phyloP scores from a whole-genome alignment of 2,113 vertebrate genomes.

The Hassar affinis region DNA sequence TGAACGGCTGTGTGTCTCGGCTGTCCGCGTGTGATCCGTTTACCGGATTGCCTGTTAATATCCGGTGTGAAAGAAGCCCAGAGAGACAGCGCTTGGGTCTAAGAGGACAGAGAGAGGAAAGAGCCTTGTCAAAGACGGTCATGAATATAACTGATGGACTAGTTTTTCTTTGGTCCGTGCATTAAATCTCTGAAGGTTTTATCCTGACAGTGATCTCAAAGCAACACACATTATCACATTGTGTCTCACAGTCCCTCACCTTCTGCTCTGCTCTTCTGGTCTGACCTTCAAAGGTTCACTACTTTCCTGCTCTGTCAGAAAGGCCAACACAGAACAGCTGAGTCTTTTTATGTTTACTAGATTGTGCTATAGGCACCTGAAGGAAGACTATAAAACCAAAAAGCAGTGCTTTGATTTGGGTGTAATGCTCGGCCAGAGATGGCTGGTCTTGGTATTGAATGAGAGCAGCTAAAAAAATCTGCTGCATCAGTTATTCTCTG shows the following conservation, averaged over 20 bases:
- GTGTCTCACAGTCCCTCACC: background rate
- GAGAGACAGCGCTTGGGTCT: background rate
- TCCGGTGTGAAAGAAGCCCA: background rate
- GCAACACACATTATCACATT: background rate
- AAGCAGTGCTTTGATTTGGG: background rate
- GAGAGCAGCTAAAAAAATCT: background rate
- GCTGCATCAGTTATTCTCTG: background rate
- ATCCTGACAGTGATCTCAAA: background rate
- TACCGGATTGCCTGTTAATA: background rate
- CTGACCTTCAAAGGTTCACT: constrained; percentile 4
- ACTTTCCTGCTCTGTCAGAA: background rate
- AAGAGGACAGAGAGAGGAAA: background rate
- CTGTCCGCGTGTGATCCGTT: background rate
- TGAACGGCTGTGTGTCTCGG: background rate
- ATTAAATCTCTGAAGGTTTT: background rate
- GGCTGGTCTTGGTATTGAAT: background rate
- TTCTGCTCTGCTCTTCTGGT: background rate
- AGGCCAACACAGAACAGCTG: background rate
- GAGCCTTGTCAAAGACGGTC: background rate
- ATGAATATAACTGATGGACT: background rate
- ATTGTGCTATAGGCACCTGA: background rate
- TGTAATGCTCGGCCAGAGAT: background rate
- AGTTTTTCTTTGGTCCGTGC: background rate
- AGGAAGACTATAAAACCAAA: background rate
- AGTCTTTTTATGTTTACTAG: background rate